Evolutionary conservation across 2,113 vertebrate species (phyloP).

Genomic region (Zingel zingel): DNA sequence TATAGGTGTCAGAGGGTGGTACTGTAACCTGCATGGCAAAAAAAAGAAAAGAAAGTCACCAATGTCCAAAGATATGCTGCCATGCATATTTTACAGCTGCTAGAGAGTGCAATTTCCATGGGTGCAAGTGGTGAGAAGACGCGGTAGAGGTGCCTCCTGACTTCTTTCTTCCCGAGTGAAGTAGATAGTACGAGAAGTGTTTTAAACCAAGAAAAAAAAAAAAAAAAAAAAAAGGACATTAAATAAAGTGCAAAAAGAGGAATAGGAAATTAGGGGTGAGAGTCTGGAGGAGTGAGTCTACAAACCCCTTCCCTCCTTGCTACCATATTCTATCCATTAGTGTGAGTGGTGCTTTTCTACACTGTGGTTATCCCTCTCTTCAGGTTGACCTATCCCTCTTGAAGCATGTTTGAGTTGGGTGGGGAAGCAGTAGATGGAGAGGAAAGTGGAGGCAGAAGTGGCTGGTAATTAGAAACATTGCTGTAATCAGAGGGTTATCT

Average conservation of each 20-base stretch:
- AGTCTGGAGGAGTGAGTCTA: conserved; percentile 34
- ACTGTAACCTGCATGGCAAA: conserved; percentile 55
- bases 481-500: conserved; percentile 64
- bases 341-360: conserved; percentile 65
- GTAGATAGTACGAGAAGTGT: conserved; percentile 18
- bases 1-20: conserved; percentile 50
- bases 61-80: conserved; percentile 44
- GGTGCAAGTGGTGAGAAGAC: conserved; percentile 46
- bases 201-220: conserved; percentile 19
- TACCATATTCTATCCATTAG: conserved; percentile 73
- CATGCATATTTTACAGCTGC: conserved; percentile 77
- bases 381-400: conserved; percentile 61
- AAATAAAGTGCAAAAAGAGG: conserved; percentile 37
- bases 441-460: conserved; percentile 49
- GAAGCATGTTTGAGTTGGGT: conserved; percentile 24
- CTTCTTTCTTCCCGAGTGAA: conserved; percentile 18
- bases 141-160: conserved; percentile 25
- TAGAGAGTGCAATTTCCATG: conserved; percentile 66
- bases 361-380: conserved; percentile 54
- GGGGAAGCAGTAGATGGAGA: conserved; percentile 14
- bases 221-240: conserved; percentile 26
- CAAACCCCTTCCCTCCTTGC: conserved; percentile 37
- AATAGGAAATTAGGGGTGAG: conserved; percentile 41
- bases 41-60: conserved; percentile 3
- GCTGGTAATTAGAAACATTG: conserved; percentile 75